Base-by-base conservation (phyloP, 2,888 invertebrate genomes). In the Rotaria socialis region DNA sequence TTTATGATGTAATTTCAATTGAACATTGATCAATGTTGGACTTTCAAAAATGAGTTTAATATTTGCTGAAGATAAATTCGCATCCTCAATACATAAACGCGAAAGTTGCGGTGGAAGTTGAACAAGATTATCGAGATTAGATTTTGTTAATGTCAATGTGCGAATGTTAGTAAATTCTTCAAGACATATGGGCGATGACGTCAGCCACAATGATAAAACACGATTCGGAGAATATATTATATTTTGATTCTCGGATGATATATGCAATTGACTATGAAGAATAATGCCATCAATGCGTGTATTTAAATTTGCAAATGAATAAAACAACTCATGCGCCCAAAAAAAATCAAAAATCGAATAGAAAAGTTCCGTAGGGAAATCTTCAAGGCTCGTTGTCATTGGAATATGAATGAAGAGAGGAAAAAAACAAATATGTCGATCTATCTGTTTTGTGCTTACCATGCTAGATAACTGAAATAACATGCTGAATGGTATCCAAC, bases 1-100 rank as follows among this genome's bases (percentile, higher is more conserved):
- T 67, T 41, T 67, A 67, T 35, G 67, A 67, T 67, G 35, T 67
- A 67, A 67, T 16, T 67, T 27, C 35, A 67, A 67, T 67, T 67
- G 67, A 67, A 67, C 27, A 67, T 67, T 67, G 41, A 67, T 19
- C 19, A 67, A 67, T 27, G 67, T 67, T 67, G 67, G 7, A 67
- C 24, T 35, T 67, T 35, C 35, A 16, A 67, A 35, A 27, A 67
- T 67, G 19, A 67, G 67, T 67, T 67, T 67, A 6, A 67, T 35
- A 67, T 67, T 67, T 67, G 27, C 4, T 16, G 0, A 4, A 35
- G 35, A 14, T 16, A 67, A 27, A 67, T 19, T 16, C 6, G 8
- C 35, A 35, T 41, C 35, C 19, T 67, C 0, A 19, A 67, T 67
- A 19, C 67, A 41, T 35, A 67, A 35, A 19, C 67, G 67, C 7